Evolutionary conservation across 2,113 vertebrate species (phyloP).

Genomic region (Guaruba guarouba): DNA sequence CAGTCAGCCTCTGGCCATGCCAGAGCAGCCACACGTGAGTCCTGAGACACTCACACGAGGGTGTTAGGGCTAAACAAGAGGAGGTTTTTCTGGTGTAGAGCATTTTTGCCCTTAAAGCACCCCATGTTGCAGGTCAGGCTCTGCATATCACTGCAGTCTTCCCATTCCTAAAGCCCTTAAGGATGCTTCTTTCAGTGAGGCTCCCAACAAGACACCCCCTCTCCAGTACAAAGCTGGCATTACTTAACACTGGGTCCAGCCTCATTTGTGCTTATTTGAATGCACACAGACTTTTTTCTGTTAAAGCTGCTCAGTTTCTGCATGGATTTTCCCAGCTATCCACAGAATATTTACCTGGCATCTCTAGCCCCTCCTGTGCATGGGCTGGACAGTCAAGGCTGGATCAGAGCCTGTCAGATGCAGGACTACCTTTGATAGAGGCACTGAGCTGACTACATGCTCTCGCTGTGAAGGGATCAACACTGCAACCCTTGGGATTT

Average conservation of each 20-base stretch:
- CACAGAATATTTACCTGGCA: background rate
- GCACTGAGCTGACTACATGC: rapidly evolving
- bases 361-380: background rate
- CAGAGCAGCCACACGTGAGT: background rate
- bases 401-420: background rate
- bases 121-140: background rate
- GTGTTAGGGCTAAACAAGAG: background rate
- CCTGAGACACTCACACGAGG: background rate
- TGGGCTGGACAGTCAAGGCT: background rate
- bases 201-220: background rate
- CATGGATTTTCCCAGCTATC: background rate
- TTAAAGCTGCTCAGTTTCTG: background rate
- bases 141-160: background rate
- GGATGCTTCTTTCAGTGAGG: background rate
- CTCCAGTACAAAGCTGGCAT: background rate
- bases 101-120: background rate
- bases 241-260: background rate
- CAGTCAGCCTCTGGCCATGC: background rate
- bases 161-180: background rate
- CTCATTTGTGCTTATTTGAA: background rate
- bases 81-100: background rate
- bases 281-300: background rate
- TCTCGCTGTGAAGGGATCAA: background rate
- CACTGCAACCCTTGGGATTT: rapidly evolving
- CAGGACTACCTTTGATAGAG: background rate